Evolutionary conservation across 2,113 vertebrate genomes (phyloP).

Genomic region (Enhydra lutris): DNA sequence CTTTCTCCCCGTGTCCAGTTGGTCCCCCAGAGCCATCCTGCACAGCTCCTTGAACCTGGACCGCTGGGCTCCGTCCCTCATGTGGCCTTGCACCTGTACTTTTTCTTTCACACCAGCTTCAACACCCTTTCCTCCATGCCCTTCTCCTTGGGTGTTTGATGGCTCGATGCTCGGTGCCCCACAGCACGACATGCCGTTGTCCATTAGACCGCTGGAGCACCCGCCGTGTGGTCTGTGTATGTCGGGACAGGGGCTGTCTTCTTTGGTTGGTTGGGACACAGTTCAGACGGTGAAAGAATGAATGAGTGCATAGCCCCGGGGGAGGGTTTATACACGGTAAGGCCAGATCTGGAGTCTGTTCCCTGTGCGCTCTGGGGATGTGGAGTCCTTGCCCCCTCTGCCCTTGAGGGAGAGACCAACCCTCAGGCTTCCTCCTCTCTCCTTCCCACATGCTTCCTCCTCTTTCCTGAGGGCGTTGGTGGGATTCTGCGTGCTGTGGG

Average conservation of each 20-base stretch:
- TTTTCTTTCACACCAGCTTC: background rate
- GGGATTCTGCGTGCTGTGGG: background rate
- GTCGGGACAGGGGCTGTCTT: background rate
- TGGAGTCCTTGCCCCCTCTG: background rate
- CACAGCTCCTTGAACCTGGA: background rate
- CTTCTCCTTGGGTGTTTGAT: background rate
- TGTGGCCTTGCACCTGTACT: background rate
- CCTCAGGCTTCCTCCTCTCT: too few species aligned
- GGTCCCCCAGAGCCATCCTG: background rate
- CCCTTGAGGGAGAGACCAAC: background rate
- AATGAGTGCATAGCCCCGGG: background rate
- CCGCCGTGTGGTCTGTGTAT: background rate
- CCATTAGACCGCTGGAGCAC: background rate
- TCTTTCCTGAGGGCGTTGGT: background rate
- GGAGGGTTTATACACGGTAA: background rate
- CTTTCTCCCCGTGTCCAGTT: too few species aligned
- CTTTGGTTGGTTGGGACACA: background rate
- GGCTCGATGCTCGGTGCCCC: background rate
- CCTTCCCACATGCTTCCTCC: background rate
- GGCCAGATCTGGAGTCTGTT: background rate
- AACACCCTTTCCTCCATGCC: background rate
- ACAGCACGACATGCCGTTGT: rapidly evolving
- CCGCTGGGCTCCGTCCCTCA: background rate
- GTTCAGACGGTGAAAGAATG: background rate
- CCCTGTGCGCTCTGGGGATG: background rate